A percentile compares a stretch with the other conserved stretches of the same genome.
These are phyloP conservation scores for Pararge aegeria DNA, from an alignment of 1,140 invertebrate species.

Conservation along the genomic window DNA sequence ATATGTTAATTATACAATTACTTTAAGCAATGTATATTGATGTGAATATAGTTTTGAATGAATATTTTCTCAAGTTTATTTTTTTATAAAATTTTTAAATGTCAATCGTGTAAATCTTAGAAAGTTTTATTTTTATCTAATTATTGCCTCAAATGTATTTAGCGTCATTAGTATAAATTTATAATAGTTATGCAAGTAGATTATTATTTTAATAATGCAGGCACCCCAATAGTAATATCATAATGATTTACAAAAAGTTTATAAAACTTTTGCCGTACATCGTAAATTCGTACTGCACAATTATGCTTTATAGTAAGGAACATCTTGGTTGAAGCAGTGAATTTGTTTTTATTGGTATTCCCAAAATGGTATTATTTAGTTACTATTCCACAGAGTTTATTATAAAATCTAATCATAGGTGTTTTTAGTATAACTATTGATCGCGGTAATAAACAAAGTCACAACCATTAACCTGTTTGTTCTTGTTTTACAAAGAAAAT, in stretches of 20 bases:
- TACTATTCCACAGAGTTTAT: constrained; percentile 17
- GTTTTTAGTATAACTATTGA: constrained; percentile 9
- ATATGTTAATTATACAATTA: constrained; percentile 21
- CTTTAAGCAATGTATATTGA: constrained; percentile 28
- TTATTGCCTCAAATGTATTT: constrained; percentile 60
- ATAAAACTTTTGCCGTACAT: constrained; percentile 1
- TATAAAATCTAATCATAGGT: background rate
- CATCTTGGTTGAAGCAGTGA: background rate
- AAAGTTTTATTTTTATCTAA: constrained; percentile 49
- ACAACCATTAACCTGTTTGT: constrained; percentile 36
- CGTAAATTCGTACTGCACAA: constrained; percentile 2
- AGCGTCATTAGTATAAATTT: constrained; percentile 3
- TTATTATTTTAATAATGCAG: background rate
- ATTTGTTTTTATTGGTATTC: background rate
- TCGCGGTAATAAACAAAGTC: constrained; percentile 33
- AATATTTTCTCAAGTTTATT: constrained; percentile 40
- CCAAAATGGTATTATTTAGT: background rate
- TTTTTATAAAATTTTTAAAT: constrained; percentile 50
- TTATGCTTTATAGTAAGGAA: background rate
- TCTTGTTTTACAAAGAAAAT: constrained; percentile 12
- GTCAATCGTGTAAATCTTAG: constrained; percentile 36
- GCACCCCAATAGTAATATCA: background rate
- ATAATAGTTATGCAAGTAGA: background rate
- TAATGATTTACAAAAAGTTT: constrained; percentile 11
- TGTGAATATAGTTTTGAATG: constrained; percentile 34